Evolutionary conservation across 2,888 invertebrate species (phyloP).

Genomic region (Drosophila melanosoma): DNA sequence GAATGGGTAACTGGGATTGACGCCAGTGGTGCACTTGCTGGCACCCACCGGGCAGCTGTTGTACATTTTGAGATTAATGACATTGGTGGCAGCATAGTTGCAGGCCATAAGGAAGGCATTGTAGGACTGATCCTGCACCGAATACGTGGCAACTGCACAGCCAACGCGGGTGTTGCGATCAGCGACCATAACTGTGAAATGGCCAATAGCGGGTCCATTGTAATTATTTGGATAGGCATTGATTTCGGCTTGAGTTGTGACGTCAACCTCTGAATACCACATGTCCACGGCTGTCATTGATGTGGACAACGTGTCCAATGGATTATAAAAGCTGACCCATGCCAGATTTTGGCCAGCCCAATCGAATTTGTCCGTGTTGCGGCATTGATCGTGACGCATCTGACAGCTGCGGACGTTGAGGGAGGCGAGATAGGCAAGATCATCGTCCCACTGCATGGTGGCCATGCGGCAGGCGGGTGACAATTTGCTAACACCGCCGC

Average conservation of each 20-base stretch:
- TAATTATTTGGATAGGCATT: slow-evolving; percentile 60
- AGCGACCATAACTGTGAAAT: slow-evolving; percentile 78
- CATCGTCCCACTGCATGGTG: slow-evolving; percentile 71
- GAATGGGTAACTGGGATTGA: slow-evolving; percentile 56
- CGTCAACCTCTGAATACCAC: slow-evolving; percentile 73
- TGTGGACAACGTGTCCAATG: slow-evolving; percentile 6
- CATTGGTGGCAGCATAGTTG: slow-evolving; percentile 78
- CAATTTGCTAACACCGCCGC: slow-evolving; percentile 43
- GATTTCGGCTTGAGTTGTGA: slow-evolving; percentile 49
- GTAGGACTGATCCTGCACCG: slow-evolving; percentile 35
- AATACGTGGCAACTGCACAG: slow-evolving; percentile 65
- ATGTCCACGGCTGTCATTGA: slow-evolving; percentile 41
- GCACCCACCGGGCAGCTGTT: slow-evolving; percentile 54
- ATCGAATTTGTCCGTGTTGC: slow-evolving; percentile 65
- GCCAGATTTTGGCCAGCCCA: slow-evolving; percentile 79
- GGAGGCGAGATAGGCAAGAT: slow-evolving; percentile 71
- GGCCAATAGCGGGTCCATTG: slow-evolving; percentile 63
- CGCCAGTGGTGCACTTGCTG: slow-evolving; percentile 69
- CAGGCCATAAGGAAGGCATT: slow-evolving; percentile 70
- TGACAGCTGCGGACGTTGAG: slow-evolving; percentile 71
- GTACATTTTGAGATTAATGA: slow-evolving; percentile 58
- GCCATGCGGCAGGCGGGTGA: slow-evolving; percentile 74
- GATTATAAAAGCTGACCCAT: slow-evolving; percentile 45
- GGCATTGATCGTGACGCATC: slow-evolving; percentile 74
- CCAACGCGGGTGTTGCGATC: slow-evolving; percentile 74